Evolutionary conservation across 2,797 vertebrate species (phyloP).

Genomic region (Graptemys geographica): DNA sequence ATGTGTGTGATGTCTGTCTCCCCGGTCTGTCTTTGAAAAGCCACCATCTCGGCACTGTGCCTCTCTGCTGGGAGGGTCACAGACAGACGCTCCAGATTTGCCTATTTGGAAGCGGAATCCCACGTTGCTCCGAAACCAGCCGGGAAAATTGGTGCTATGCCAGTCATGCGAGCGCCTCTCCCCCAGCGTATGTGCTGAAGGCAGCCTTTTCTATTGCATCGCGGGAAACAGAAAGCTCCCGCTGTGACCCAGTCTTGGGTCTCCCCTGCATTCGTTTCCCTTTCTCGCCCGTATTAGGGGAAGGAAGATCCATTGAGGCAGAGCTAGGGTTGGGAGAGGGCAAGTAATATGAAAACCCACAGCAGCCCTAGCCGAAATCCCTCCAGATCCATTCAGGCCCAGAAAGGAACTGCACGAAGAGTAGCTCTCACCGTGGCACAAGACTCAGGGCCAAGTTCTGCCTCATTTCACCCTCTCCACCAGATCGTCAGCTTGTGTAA

Average conservation of each 20-base stretch:
- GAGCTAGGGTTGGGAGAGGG: background rate
- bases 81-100: no score
- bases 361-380: background rate
- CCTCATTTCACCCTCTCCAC: background rate
- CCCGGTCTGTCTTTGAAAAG: background rate
- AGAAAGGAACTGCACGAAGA: no score
- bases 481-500: background rate
- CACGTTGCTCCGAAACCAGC: background rate
- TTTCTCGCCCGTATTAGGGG: background rate
- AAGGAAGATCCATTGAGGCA: background rate
- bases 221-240: background rate
- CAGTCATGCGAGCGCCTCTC: background rate
- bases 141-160: background rate
- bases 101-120: no score
- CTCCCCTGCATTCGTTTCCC: background rate
- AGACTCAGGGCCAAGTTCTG: background rate
- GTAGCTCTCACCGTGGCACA: background rate
- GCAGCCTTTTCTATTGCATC: background rate
- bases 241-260: background rate
- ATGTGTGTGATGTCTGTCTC: accelerated
- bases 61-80: background rate
- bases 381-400: background rate
- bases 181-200: background rate
- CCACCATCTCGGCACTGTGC: background rate
- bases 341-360: background rate